Evolutionary conservation across 2,797 vertebrate species (phyloP), one percentile per base, ranked within the genome.

Genomic region (Eulemur mongoz): DNA sequence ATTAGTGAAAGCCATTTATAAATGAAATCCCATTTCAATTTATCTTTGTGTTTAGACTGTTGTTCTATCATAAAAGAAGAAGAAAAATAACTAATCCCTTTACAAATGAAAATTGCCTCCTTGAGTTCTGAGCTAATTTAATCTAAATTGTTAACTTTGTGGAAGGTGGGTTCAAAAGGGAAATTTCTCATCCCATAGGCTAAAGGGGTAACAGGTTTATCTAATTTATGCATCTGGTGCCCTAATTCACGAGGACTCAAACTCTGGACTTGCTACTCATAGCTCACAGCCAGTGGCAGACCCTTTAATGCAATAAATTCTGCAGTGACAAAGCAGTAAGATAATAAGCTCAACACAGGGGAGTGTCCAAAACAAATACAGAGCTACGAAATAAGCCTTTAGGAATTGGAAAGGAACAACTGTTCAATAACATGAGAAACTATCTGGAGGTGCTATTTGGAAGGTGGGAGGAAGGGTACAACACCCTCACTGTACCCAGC

Each of bases 21-120:
- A 89, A 91, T 80, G 73, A 52, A 98, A 96, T 96, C 83, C 35
- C 93, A 95, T 97, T 97, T 97, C 76, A 91, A 97, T 97, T 95
- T 91, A 81, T 86, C 95, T 92, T 96, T 96, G 76, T 94, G 63
- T 95, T 97, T 97, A 95, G 84, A 95, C 88, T 97, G 83, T 89
- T 92, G 94, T 93, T 96, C 88, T 81, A 83, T 50, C 73, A 91
- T 96, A 94, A 69, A 87, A 92, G 93, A 32, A 93, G 22, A 12
- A 27, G 13, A 70, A 30, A 67, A 87, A 93, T 25, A 18, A 75
- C 63, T 96, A 97, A 93, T 87, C 91, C 95, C 72, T 94, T 96
- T 94, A 93, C 81, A 97, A 97, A 97, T 97, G 89, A 98, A 98
- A 98, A 97, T 92, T 89, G 82, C 75, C 35, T 98, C 73, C 7